Conservation (phyloP, 2,113 vertebrate species). For the Chionodraco myersi region DNA sequence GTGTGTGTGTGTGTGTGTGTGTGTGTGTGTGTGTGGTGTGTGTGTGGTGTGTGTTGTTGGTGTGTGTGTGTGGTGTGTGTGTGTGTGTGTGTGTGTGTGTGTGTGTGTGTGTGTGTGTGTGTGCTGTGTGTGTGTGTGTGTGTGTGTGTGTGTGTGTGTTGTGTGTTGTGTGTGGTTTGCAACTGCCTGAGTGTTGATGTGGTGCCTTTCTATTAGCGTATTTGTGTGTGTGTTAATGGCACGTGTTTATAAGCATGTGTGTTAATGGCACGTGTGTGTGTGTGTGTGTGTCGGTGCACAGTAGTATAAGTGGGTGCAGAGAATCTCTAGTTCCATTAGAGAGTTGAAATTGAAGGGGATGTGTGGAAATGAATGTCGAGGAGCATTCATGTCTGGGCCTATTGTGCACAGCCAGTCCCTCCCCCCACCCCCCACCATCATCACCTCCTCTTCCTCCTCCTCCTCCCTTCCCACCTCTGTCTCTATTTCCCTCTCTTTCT, state of each 20-base stretch:
- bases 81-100: too few relatives aligned
- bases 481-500: conserved; percentile 58
- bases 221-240: too few relatives aligned
- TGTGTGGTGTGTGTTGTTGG: too few relatives aligned
- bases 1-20: conserved; percentile 26
- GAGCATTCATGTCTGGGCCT: conserved; percentile 78
- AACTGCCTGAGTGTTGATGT: too few relatives aligned
- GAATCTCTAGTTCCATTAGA: conserved; percentile 76
- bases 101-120: conserved; percentile 14
- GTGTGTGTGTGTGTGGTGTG: conserved; percentile 16
- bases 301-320: conserved; percentile 57
- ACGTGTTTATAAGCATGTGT: not conserved
- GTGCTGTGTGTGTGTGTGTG: too few relatives aligned
- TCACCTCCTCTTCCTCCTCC: conserved; percentile 8
- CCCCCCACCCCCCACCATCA: conserved; percentile 4
- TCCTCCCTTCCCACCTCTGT: conserved; percentile 56
- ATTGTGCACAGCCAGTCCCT: conserved; percentile 66
- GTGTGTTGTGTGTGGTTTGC: too few relatives aligned
- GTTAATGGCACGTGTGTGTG: not conserved
- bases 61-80: too few relatives aligned
- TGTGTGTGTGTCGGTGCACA: conserved; percentile 6
- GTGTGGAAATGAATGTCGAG: conserved; percentile 77
- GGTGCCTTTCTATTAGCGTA: too few relatives aligned
- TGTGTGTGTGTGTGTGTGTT: too few relatives aligned
- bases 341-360: conserved; percentile 81